These are phyloP conservation scores for Euzophera pinguis DNA, from an alignment of 2,888 invertebrate species.

Conservation along the genomic window DNA sequence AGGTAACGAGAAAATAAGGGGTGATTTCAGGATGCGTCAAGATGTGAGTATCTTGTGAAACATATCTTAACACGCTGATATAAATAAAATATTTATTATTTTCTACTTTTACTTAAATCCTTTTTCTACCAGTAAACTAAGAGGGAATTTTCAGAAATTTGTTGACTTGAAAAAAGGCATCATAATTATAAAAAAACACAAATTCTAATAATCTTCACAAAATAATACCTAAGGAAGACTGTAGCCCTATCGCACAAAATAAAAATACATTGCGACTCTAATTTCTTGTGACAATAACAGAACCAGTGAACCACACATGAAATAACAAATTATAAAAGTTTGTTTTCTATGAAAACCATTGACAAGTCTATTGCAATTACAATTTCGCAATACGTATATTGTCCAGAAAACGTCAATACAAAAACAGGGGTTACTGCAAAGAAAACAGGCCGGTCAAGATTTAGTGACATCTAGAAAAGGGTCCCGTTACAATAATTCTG, in stretches of 20 bases:
- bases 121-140: no score
- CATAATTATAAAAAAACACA: no score
- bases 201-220: no score
- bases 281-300: neutral
- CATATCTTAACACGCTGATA: no score
- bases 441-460: conserved; percentile 49
- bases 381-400: conserved; percentile 39
- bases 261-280: no score
- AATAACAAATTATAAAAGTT: neutral
- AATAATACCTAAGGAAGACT: no score
- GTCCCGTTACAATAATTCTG: conserved; percentile 20
- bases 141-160: no score
- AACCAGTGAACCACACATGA: neutral
- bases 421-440: conserved; percentile 50
- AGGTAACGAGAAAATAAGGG: neutral
- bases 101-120: no score
- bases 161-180: no score
- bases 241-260: no score
- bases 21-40: neutral
- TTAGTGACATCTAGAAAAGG: conserved; percentile 30
- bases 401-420: conserved; percentile 49
- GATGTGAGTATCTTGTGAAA: neutral
- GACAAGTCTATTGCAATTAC: conserved; percentile 54
- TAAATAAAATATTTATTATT: no score
- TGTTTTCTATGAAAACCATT: conserved; percentile 12